phyloP scores from a whole-genome alignment of 1,140 invertebrate genomes.

The Onthophagus taurus region DNA sequence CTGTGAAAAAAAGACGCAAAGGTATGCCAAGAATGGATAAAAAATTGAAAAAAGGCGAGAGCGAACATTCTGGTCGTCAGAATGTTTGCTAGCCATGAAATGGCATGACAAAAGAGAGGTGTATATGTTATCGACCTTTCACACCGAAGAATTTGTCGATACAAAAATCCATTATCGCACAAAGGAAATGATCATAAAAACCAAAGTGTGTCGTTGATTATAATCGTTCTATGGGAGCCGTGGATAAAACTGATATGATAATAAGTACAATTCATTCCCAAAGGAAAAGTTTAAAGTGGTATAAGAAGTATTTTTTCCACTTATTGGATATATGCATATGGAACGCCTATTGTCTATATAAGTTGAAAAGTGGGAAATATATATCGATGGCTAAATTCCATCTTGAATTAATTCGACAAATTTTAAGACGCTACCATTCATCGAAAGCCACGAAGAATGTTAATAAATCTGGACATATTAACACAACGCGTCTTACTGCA shows the following conservation, averaged over 20 bases:
- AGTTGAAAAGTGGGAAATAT: slow-evolving; percentile 3
- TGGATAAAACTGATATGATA: too few relatives aligned
- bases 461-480: not conserved
- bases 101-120: slow-evolving; percentile 25
- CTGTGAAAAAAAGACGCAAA: slow-evolving; percentile 24
- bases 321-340: not conserved
- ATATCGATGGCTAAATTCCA: not conserved
- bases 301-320: not conserved
- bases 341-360: not conserved
- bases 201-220: slow-evolving; percentile 24
- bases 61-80: slow-evolving; percentile 11
- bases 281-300: not conserved
- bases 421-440: not conserved
- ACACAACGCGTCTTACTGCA: slow-evolving; percentile 2
- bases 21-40: slow-evolving; percentile 21
- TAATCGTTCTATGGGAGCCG: slow-evolving; percentile 24
- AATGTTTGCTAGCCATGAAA: slow-evolving; percentile 22
- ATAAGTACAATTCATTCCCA: slow-evolving; percentile 4
- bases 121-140: slow-evolving; percentile 27
- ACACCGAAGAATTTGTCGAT: slow-evolving; percentile 19
- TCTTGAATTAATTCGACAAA: not conserved
- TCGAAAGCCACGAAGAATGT: not conserved
- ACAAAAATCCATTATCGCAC: slow-evolving; percentile 7
- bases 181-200: slow-evolving; percentile 18
- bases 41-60: slow-evolving; percentile 22